These are phyloP conservation scores for Mamestra brassicae DNA, from an alignment of 2,888 invertebrate genomes.

Conservation along the genomic window DNA sequence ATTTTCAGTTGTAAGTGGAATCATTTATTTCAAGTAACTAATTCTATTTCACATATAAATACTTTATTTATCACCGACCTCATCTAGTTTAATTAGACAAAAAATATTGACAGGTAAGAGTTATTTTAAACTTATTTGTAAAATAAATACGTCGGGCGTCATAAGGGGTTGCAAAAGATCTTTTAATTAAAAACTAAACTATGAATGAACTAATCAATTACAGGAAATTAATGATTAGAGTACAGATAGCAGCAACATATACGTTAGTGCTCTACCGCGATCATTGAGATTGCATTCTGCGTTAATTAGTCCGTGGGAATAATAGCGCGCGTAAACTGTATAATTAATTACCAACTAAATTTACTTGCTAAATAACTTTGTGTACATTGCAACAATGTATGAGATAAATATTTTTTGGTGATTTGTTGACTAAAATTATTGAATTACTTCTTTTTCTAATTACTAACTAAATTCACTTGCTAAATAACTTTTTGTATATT, in stretches of 20 bases:
- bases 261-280: neutral
- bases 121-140: too few relatives aligned
- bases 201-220: neutral
- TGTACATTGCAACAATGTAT: neutral
- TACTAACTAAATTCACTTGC: neutral
- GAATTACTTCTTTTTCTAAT: neutral
- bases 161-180: neutral
- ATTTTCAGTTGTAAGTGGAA: too few relatives aligned
- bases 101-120: too few relatives aligned
- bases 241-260: neutral
- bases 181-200: conserved; percentile 1
- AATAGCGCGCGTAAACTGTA: conserved; percentile 17
- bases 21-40: too few relatives aligned
- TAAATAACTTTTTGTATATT: neutral
- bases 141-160: neutral
- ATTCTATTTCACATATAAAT: too few relatives aligned
- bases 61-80: too few relatives aligned
- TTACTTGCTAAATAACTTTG: neutral
- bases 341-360: neutral
- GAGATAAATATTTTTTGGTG: neutral
- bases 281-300: conserved; percentile 18
- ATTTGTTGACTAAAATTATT: neutral
- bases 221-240: neutral
- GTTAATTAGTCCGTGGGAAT: conserved; percentile 47
- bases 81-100: too few relatives aligned